Conservation (phyloP, 1,140 invertebrate species). For the Spodoptera litura region DNA sequence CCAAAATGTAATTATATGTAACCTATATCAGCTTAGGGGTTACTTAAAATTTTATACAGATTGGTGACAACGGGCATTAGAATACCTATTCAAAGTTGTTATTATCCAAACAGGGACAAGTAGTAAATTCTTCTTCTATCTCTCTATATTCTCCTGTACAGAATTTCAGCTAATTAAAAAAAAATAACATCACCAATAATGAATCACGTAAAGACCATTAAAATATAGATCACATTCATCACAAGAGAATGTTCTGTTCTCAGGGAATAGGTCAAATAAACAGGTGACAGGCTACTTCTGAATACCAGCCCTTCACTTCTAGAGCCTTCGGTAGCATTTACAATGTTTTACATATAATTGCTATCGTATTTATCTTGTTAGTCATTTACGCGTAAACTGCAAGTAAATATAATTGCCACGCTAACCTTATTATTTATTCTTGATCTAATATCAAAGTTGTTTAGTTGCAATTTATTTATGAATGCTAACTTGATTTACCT, state of each 20-base stretch:
- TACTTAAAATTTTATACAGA: too few relatives aligned
- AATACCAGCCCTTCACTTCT: conserved; percentile 35
- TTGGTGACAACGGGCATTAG: too few relatives aligned
- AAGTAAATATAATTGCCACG: neutral
- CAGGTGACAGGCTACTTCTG: neutral
- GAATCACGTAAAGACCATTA: neutral
- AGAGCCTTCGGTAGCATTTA: neutral
- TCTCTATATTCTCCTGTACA: too few relatives aligned
- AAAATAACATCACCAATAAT: neutral
- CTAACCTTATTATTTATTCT: neutral
- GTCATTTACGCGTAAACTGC: neutral
- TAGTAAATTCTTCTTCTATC: too few relatives aligned
- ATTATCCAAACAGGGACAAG: too few relatives aligned
- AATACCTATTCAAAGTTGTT: too few relatives aligned
- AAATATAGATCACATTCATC: neutral
- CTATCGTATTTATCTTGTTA: conserved; percentile 20
- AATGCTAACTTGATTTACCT: too few relatives aligned
- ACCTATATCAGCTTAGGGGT: too few relatives aligned
- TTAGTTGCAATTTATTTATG: neutral
- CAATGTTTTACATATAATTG: conserved; percentile 33
- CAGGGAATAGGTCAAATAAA: conserved; percentile 12
- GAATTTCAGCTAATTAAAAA: too few relatives aligned
- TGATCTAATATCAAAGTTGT: neutral
- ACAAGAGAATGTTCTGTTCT: conserved; percentile 14
- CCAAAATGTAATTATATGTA: too few relatives aligned